phyloP scores from a whole-genome alignment of 2,888 invertebrate species.

The Zygothrica quintamaculata region DNA sequence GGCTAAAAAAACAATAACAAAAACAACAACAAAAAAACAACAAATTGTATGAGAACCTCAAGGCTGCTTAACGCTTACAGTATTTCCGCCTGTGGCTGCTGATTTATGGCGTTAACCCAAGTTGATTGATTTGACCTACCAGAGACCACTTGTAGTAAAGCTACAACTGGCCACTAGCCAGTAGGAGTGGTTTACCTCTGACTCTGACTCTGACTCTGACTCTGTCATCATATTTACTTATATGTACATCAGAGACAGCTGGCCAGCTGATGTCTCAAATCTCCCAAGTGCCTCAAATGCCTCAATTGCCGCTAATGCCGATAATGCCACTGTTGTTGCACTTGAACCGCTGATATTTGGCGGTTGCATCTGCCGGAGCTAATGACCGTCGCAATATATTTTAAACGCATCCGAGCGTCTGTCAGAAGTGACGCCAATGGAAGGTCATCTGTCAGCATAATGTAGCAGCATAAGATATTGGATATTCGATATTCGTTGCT shows the following conservation, averaged over 20 bases:
- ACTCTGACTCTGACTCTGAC: constrained; percentile 1
- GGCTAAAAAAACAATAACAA: neutral
- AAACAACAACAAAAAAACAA: constrained; percentile 16
- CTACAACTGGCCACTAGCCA: constrained; percentile 5
- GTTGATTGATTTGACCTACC: constrained; percentile 70
- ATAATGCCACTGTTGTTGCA: constrained; percentile 45
- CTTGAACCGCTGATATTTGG: constrained; percentile 75
- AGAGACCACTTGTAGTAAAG: neutral
- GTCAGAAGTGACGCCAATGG: constrained; percentile 59
- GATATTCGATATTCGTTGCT: too few relatives aligned
- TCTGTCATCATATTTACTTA: constrained; percentile 9
- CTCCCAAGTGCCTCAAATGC: neutral
- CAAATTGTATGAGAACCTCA: constrained; percentile 49
- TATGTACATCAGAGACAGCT: constrained; percentile 9
- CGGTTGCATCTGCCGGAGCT: constrained; percentile 47
- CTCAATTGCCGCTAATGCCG: neutral
- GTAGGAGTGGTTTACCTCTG: constrained; percentile 11
- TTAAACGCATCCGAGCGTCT: constrained; percentile 49
- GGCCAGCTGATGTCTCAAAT: constrained; percentile 5
- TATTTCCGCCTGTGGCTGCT: constrained; percentile 63
- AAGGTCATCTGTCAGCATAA: constrained; percentile 57
- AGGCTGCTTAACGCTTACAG: constrained; percentile 51
- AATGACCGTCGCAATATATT: constrained; percentile 61
- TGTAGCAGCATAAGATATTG: too few relatives aligned
- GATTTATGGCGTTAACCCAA: constrained; percentile 53